Evolutionary conservation across 2,113 vertebrate species (phyloP), one percentile per base, ranked within the genome.

Genomic region (Halcyon malimbica): DNA sequence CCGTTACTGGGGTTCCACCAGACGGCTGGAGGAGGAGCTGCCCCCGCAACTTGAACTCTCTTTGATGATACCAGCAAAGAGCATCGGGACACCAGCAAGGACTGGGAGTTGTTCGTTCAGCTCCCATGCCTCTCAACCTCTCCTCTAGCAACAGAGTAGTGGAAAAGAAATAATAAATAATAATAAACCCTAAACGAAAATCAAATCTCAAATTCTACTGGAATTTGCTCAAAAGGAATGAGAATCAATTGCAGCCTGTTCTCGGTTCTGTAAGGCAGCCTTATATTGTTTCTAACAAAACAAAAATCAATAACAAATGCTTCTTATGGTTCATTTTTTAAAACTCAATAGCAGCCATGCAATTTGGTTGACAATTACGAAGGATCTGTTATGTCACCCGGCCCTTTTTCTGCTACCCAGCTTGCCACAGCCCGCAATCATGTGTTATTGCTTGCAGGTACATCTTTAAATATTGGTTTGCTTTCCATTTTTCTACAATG

Each of bases 291-390:
- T 98, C 98, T 97, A 97, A 98, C 81, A 64, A 94, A 97, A 94
- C 95, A 97, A 97, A 53, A 98, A 99, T 99, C 99, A 92, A 99
- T 99, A 85, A 92, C 97, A 98, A 98, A 99, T 96, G 98, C 97
- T 98, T 97, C 97, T 98, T 96, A 95, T 90, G 93, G 98, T 97
- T 98, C 97, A 97, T 98, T 98, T 98, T 82, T 98, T 97, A 87
- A 94, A 96, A 97, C 97, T 99, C 98, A 96, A 98, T 98, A 98
- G 94, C 98, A 98, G 97, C 90, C 87, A 94, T 37, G 98, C 98
- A 99, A 99, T 99, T 99, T 99, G 98, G 95, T 92, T 98, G 98
- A 98, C 98, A 98, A 99, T 99, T 99, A 99, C 96, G 98, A 98
- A 97, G 98, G 98, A 99, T 99, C 97, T 91, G 96, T 96, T 98